Conservation (phyloP, 2,113 vertebrate genomes). For the Otis tarda region DNA sequence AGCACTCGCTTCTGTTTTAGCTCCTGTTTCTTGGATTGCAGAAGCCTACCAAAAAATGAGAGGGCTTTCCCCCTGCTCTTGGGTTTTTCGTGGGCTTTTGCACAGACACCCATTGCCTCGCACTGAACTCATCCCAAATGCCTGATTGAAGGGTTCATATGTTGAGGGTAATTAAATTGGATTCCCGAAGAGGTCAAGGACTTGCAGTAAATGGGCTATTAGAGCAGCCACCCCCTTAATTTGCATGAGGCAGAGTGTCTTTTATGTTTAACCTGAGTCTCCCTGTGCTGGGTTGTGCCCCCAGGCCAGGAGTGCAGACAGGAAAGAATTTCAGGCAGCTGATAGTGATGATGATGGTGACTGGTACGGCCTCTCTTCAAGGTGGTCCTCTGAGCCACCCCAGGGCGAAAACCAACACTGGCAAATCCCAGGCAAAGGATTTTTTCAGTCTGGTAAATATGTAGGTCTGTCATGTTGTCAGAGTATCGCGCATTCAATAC, state of each 20-base stretch:
- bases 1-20: not conserved
- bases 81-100: not conserved
- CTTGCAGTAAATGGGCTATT: not conserved
- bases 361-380: not conserved
- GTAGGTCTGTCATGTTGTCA: not conserved
- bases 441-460: slow-evolving; percentile 38
- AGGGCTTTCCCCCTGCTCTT: not conserved
- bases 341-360: not conserved
- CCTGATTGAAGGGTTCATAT: not conserved
- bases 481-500: not conserved
- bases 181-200: not conserved
- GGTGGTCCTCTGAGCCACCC: not conserved
- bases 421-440: not conserved
- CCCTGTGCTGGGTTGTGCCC: not conserved
- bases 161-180: not conserved
- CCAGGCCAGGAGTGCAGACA: not conserved
- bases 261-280: not conserved
- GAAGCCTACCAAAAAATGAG: not conserved
- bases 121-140: not conserved
- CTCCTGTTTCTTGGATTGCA: not conserved
- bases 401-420: not conserved
- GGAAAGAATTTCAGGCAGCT: slow-evolving; percentile 39
- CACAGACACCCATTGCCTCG: not conserved
- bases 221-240: not conserved
- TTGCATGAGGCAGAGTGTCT: not conserved